Evolutionary conservation across 2,888 invertebrate genomes (phyloP).

Genomic region (Microplitis manilae): DNA sequence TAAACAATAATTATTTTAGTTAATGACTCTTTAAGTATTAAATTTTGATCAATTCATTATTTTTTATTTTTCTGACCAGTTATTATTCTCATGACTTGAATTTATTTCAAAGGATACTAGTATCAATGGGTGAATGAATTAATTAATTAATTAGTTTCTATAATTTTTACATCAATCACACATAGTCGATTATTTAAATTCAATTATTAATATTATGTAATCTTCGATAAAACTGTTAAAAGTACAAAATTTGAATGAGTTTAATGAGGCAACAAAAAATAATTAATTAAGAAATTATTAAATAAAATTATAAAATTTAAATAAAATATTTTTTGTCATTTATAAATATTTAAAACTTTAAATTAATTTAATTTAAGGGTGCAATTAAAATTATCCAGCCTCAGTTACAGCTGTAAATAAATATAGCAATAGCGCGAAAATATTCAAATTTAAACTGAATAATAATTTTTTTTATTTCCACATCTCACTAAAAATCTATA

Average conservation of each 20-base stretch:
- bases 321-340: conserved; percentile 21
- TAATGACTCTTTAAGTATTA: not conserved
- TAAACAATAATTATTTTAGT: not conserved
- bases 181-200: not conserved
- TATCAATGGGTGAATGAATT: not conserved
- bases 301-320: conserved; percentile 33
- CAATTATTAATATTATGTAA: conserved; percentile 39
- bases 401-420: no score
- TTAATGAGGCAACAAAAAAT: conserved; percentile 24
- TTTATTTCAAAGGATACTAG: not conserved
- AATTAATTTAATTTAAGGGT: conserved; percentile 13
- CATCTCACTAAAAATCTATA: no score
- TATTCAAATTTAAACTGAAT: no score
- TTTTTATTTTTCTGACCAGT: not conserved
- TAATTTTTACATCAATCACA: not conserved
- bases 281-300: conserved; percentile 17
- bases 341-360: conserved; percentile 2
- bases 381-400: no score
- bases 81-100: not conserved
- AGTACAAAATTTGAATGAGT: conserved; percentile 53
- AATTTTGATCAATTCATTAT: not conserved
- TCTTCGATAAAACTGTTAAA: conserved; percentile 49
- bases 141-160: not conserved
- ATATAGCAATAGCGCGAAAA: no score
- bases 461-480: no score